Conservation (phyloP, 2,888 invertebrate species). For the Diaperis boleti region DNA sequence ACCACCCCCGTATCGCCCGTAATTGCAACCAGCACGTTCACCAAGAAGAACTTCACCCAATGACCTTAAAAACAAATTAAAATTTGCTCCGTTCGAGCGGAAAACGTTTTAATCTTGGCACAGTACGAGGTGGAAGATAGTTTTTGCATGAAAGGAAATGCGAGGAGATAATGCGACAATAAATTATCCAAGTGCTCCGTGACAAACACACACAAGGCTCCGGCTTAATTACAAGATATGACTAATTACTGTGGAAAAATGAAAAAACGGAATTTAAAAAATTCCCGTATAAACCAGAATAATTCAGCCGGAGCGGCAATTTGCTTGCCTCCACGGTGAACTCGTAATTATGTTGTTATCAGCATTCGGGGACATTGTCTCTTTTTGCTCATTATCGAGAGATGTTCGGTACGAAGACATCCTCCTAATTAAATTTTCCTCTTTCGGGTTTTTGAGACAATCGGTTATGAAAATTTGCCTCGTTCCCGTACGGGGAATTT, state of each 20-base stretch:
- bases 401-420: conserved; percentile 27
- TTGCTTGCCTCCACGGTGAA: conserved; percentile 33
- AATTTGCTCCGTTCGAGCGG: conserved; percentile 43
- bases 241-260: conserved; percentile 51
- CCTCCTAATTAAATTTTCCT: conserved; percentile 38
- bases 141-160: conserved; percentile 45
- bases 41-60: conserved; percentile 15
- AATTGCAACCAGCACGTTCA: neutral
- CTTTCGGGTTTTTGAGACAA: conserved; percentile 21
- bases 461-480: conserved; percentile 30
- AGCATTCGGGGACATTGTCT: conserved; percentile 33
- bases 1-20: no score
- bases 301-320: conserved; percentile 36
- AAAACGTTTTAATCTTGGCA: conserved; percentile 47
- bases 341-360: conserved; percentile 42
- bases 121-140: conserved; percentile 43
- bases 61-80: conserved; percentile 40
- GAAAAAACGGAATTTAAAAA: conserved; percentile 40
- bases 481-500: conserved; percentile 12
- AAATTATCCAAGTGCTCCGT: conserved; percentile 46
- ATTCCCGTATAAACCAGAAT: conserved; percentile 28
- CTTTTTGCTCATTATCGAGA: conserved; percentile 42
- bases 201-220: conserved; percentile 47
- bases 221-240: conserved; percentile 56
- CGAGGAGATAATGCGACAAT: conserved; percentile 48